phyloP scores from a whole-genome alignment of 2,888 invertebrate species.

The Theretra japonica region DNA sequence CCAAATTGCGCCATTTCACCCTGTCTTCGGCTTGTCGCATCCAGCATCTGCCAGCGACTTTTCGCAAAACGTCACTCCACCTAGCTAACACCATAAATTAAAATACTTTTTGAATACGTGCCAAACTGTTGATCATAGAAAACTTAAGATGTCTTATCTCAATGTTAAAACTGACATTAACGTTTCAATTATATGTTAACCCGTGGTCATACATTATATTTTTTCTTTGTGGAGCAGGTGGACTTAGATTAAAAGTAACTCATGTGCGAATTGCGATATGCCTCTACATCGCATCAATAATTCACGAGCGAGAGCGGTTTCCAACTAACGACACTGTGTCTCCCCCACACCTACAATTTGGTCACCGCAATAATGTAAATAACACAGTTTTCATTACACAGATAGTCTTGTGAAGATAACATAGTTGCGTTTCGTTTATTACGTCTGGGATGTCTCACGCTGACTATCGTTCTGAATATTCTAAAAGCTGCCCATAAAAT shows the following conservation, averaged over 20 bases:
- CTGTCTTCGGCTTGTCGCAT: no score
- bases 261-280: slow-evolving; percentile 49
- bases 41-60: no score
- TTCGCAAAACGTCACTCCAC: no score
- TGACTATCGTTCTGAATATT: slow-evolving; percentile 34
- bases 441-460: slow-evolving; percentile 41
- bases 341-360: background rate
- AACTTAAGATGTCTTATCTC: no score
- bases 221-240: slow-evolving; percentile 40
- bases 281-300: slow-evolving; percentile 38
- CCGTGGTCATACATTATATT: slow-evolving; percentile 32
- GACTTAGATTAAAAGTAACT: slow-evolving; percentile 65
- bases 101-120: no score
- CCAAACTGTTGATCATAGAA: no score
- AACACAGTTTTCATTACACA: slow-evolving; percentile 27
- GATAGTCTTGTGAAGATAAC: slow-evolving; percentile 44
- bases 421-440: slow-evolving; percentile 58
- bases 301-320: slow-evolving; percentile 44
- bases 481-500: slow-evolving; percentile 22
- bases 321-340: background rate
- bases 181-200: background rate
- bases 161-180: background rate
- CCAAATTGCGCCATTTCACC: no score
- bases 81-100: no score
- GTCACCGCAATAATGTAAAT: slow-evolving; percentile 2